phyloP scores from a whole-genome alignment of 2,888 invertebrate genomes.

The Arenicola marina region DNA sequence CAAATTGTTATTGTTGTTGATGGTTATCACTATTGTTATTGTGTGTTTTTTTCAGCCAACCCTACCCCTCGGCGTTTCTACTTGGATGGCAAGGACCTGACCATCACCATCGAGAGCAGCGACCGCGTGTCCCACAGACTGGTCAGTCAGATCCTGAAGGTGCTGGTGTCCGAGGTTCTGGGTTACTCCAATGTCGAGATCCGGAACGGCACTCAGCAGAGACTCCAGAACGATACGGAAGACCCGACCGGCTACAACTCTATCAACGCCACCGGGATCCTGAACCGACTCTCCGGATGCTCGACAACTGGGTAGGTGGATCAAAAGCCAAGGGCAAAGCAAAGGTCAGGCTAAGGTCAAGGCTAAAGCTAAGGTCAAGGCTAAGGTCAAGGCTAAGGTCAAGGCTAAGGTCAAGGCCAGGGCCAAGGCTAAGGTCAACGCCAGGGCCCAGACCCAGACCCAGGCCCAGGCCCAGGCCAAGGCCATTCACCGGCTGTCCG shows the following conservation, averaged over 20 bases:
- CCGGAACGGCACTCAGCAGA: neutral
- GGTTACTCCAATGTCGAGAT: conserved; percentile 59
- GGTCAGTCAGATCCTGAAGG: conserved; percentile 58
- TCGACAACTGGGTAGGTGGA: neutral
- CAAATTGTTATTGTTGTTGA: too few species aligned
- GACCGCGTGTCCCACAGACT: conserved; percentile 59
- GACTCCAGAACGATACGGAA: too few species aligned
- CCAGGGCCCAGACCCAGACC: too few species aligned
- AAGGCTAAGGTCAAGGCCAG: too few species aligned
- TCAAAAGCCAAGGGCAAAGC: neutral
- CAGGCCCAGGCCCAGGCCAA: too few species aligned
- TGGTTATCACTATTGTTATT: too few species aligned
- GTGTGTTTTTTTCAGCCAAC: too few species aligned
- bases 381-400: too few species aligned
- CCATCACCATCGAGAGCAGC: conserved; percentile 52
- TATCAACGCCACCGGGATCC: conserved; percentile 49
- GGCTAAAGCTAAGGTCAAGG: too few species aligned
- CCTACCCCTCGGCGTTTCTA: conserved; percentile 51
- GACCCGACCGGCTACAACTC: conserved; percentile 36
- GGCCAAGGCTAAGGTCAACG: too few species aligned
- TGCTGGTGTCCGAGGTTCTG: conserved; percentile 58
- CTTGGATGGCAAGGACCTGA: conserved; percentile 43
- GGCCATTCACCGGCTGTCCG: too few species aligned
- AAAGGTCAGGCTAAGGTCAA: too few species aligned
- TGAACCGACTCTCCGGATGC: conserved; percentile 56